Evolutionary conservation across 2,888 invertebrate species (phyloP).

Genomic region (Sclerodermus sp.): DNA sequence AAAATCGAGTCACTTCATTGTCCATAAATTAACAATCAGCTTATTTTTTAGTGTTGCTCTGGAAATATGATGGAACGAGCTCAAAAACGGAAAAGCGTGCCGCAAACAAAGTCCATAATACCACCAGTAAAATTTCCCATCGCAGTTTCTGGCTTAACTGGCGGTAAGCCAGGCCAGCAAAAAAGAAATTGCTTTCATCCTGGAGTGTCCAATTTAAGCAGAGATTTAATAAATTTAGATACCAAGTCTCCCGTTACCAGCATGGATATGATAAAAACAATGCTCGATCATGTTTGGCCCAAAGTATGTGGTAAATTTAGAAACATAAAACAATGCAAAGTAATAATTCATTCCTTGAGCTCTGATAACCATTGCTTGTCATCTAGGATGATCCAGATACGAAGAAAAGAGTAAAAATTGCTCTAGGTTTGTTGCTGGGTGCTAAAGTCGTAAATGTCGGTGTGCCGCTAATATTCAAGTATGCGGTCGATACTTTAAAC

Average conservation of each 20-base stretch:
- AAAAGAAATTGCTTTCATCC: slow-evolving; percentile 89
- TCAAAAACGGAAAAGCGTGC: slow-evolving; percentile 49
- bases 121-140: slow-evolving; percentile 42
- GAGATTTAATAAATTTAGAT: slow-evolving; percentile 67
- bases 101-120: slow-evolving; percentile 48
- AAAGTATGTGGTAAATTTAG: slow-evolving; percentile 72
- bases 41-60: slow-evolving; percentile 43
- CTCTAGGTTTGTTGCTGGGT: slow-evolving; percentile 76
- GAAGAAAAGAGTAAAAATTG: slow-evolving; percentile 78
- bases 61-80: slow-evolving; percentile 51
- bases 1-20: too few species aligned
- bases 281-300: slow-evolving; percentile 95
- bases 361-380: slow-evolving; percentile 1
- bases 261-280: slow-evolving; percentile 79
- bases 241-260: slow-evolving; percentile 66
- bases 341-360: neutral
- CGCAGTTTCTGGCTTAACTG: slow-evolving; percentile 47
- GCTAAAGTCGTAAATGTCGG: slow-evolving; percentile 88
- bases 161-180: slow-evolving; percentile 58
- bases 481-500: slow-evolving; percentile 87
- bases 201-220: slow-evolving; percentile 72
- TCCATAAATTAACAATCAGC: neutral
- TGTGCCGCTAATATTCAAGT: slow-evolving; percentile 96
- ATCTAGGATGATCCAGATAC: slow-evolving; percentile 74
- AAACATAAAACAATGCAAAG: neutral